Evolutionary conservation across 2,797 vertebrate genomes (phyloP), one percentile per base, ranked within the genome.

Genomic region (Cephalopachus bancanus): DNA sequence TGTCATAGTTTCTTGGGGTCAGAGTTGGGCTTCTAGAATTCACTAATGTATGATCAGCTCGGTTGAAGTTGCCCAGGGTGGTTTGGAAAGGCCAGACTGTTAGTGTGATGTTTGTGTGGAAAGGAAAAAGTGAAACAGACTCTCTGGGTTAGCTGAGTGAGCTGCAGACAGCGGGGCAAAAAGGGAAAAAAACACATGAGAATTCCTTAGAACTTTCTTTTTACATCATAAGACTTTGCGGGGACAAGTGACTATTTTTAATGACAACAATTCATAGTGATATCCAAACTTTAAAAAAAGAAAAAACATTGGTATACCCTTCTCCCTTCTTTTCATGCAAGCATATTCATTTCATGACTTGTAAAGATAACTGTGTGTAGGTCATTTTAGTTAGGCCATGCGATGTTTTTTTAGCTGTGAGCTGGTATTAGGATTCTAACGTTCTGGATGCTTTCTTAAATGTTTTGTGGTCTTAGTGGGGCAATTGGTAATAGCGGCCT

Each of bases 151-250:
- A 95, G 28, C 24, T 62, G 64, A 80, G 30, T 17, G 64, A 94
- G 80, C 89, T 80, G 53, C 62, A 33, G 78, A 95, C 59, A 83
- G 64, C 30, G 12, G 24, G 8, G 59, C 26, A 49, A 33, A 26
- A 51, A 30, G 53, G 44, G 84, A 37, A 7, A 24, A 74, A 67
- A 85, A 78, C 69, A 95, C 79, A 15, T 14, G 30, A 51, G n/a
- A 95, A 92, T 96, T 97, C 81, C 76, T 96, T 79, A 80, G 94
- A 97, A 96, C 89, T 98, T 96, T 95, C 96, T 96, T 96, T 97
- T 97, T 59, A 83, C 0, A 0, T 97, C 93, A 97, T 76, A 94
- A 94, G 81, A 84, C 88, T 90, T 83, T 88, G 92, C 94, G 90
- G 79, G 88, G 67, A 78, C 51, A 92, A 80, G 78, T 60, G 83